Conservation (phyloP, 2,113 vertebrate genomes). For the Siniperca knerii region DNA sequence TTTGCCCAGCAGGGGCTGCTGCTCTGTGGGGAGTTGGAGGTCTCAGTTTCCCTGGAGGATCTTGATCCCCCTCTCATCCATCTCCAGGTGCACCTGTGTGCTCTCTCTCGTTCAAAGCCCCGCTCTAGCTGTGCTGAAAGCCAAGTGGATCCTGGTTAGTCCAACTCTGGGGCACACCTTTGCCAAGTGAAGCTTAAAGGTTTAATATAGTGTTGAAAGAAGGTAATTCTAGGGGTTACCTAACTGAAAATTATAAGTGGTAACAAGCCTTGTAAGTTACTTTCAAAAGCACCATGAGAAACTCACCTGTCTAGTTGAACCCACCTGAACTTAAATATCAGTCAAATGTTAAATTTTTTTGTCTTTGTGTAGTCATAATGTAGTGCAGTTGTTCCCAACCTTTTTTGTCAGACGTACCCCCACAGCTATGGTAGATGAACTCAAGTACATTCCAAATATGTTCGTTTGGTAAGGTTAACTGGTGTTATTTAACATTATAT, state of each 20-base stretch:
- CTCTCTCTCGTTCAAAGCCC: constrained; percentile 54
- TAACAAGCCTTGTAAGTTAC: constrained; percentile 6
- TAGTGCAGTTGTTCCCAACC: neutral
- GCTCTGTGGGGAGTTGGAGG: constrained; percentile 65
- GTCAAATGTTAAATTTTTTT: neutral
- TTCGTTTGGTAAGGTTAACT: neutral
- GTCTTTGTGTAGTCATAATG: neutral
- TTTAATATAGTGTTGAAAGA: constrained; percentile 45
- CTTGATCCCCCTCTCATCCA: constrained; percentile 71
- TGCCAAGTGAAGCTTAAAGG: constrained; percentile 49
- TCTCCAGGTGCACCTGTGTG: constrained; percentile 63
- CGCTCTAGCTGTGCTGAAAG: constrained; percentile 57
- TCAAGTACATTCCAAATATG: neutral
- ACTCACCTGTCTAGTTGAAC: neutral
- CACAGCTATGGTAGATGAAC: neutral
- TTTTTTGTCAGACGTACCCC: neutral
- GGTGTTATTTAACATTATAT: neutral
- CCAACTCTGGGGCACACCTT: constrained; percentile 32
- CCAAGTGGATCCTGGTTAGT: constrained; percentile 64
- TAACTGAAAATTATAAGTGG: constrained; percentile 30
- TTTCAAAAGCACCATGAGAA: constrained; percentile 5
- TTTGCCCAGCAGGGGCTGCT: constrained; percentile 70
- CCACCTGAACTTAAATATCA: neutral
- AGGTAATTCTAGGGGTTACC: constrained; percentile 26
- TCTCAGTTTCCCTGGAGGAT: constrained; percentile 64